A percentile compares a stretch with the other conserved stretches of the same genome.
Conservation (phyloP, 2,113 vertebrate genomes). For the Notiomystis cincta region DNA sequence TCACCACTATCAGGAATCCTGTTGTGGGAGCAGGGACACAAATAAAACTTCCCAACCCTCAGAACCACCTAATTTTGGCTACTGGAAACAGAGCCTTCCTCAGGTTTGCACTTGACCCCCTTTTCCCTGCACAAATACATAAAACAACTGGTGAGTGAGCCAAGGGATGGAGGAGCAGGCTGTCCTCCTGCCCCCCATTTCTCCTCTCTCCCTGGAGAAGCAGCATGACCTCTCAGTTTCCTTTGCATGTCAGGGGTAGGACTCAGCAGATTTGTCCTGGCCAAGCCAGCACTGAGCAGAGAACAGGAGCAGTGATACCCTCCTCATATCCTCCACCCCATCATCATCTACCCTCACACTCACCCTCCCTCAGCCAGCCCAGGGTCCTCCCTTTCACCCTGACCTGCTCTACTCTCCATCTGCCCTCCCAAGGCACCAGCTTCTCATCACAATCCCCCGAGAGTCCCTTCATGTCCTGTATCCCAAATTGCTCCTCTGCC, state of each 20-base stretch:
- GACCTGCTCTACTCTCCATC: neutral
- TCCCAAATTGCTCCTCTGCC: fast-evolving
- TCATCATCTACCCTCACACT: fast-evolving
- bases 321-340: fast-evolving
- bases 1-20: neutral
- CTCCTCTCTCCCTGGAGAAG: neutral
- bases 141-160: neutral
- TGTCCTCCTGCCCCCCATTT: neutral
- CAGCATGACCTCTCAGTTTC: fast-evolving
- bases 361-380: neutral
- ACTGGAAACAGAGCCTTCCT: neutral
- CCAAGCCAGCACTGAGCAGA: fast-evolving
- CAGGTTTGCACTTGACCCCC: neutral
- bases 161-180: neutral
- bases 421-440: neutral
- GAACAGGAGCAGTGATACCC: fast-evolving
- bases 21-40: fast-evolving
- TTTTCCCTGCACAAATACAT: neutral
- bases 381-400: fast-evolving
- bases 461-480: fast-evolving
- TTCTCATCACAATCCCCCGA: fast-evolving
- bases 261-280: neutral
- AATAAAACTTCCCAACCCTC: neutral
- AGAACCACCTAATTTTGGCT: neutral
- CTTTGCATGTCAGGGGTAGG: neutral